Base-by-base conservation (phyloP, 2,888 invertebrate species). In the Onchidella celtica region DNA sequence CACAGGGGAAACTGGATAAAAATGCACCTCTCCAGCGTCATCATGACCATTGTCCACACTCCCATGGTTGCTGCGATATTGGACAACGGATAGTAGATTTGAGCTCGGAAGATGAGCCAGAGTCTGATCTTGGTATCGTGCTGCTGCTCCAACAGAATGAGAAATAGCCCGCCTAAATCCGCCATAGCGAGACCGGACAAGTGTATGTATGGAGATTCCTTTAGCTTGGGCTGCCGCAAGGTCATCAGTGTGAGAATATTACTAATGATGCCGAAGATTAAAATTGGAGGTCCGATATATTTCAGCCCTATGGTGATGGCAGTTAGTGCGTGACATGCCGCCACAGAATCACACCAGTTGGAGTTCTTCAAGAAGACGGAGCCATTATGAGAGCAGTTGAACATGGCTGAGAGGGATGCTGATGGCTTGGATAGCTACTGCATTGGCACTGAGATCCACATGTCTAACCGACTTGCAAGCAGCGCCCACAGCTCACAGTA, bases 41-140 rank as follows among this genome's bases (percentile, higher is more conserved):
- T 91, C 99, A 99, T 61, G 99, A 99, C 93, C 99, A 99, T 91
- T 99, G 99, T 88, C 90, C 90, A 90, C 1, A 92, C 87, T 57
- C 74, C 57, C 36, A 68, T 27, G 14, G 68, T 55, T 3, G 68
- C 36, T 14, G 38, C 59, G 14, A 68, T 27, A 40, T 80, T 80
- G 36, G 40, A 34, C 3, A 74, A n/a, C 2, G 80, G 80, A 29
- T 74, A 80, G 68, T 68, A 80, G 14, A 74, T n/a, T 21, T 74
- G 68, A 29, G 32, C 32, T 4, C 63, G 14, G 24, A 34, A 79
- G 34, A 55, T 14, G 1, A 11, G 11, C 72, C 72, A 72, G 0
- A 32, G 0, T 21, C 21, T 34, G 55, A 34, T 27, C 2, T 4
- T 0, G 6, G 17, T 4, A 32, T 34, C 66, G 4, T 24, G 29